Conservation (phyloP, 2,113 vertebrate genomes). For the Gymnocephalus cernua region DNA sequence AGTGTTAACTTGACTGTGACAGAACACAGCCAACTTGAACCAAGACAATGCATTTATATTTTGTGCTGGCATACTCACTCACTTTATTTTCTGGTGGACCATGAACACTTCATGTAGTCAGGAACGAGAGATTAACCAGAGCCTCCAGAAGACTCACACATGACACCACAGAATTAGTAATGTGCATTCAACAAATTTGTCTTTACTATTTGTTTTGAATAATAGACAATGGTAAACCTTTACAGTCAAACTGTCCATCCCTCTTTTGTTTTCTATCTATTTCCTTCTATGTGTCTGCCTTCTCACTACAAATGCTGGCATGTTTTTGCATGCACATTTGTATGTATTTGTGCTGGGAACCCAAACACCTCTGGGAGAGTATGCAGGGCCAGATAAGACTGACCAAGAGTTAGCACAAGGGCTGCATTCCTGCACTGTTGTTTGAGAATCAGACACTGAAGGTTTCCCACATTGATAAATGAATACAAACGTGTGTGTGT, state of each 20-base stretch:
- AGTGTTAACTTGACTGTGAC: constrained; percentile 40
- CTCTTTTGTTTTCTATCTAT: background rate
- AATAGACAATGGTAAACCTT: constrained; percentile 11
- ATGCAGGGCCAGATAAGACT: constrained; percentile 71
- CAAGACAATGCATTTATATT: constrained; percentile 24
- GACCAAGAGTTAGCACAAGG: constrained; percentile 59
- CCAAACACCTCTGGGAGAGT: constrained; percentile 73
- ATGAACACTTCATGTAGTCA: constrained; percentile 5
- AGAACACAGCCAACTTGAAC: background rate
- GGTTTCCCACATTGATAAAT: constrained; percentile 85
- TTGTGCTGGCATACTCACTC: constrained; percentile 2
- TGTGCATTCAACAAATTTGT: constrained; percentile 10
- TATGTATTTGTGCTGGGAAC: constrained; percentile 59
- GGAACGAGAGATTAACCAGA: constrained; percentile 39
- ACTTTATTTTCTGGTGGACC: background rate
- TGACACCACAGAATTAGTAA: background rate
- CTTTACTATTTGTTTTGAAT: constrained; percentile 3
- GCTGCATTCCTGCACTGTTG: constrained; percentile 68
- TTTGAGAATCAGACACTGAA: constrained; percentile 73
- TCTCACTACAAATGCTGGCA: background rate
- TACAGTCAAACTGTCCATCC: background rate
- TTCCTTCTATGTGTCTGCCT: background rate
- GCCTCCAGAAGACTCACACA: background rate
- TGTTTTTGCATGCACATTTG: constrained; percentile 39
- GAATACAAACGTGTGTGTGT: constrained; percentile 30